Percentiles rank a stretch among this genome's conserved stretches.
Evolutionary conservation across 2,888 invertebrate species (phyloP).

Genomic region (Merodon equestris): DNA sequence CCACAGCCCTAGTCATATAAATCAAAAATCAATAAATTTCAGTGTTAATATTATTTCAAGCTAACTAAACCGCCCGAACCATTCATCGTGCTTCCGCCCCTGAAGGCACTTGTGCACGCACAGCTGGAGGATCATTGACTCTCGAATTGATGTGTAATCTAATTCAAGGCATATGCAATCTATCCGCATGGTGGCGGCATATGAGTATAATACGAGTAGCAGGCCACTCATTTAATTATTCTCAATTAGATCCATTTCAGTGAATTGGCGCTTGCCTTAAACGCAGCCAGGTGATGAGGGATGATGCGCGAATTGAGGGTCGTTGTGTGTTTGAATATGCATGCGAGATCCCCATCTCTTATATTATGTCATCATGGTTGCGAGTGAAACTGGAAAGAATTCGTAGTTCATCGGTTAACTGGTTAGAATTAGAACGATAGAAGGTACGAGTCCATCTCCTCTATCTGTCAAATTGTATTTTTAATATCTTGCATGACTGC

Average conservation of each 20-base stretch:
- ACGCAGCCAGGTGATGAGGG: neutral
- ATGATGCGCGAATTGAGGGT: neutral
- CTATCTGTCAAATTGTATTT: slow-evolving; percentile 4
- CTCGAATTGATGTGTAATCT: slow-evolving; percentile 20
- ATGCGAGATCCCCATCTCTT: slow-evolving; percentile 3
- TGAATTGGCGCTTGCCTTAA: slow-evolving; percentile 13
- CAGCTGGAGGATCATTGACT: slow-evolving; percentile 13
- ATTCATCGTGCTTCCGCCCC: too few species aligned
- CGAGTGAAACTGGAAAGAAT: neutral
- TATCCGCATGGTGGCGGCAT: too few species aligned
- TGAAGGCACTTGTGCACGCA: slow-evolving; percentile 2
- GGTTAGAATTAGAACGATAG: neutral
- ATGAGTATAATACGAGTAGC: neutral
- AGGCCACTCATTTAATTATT: slow-evolving; percentile 20
- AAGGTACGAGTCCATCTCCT: neutral
- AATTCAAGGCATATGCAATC: neutral
- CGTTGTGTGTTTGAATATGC: neutral
- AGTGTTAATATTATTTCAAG: slow-evolving; percentile 22
- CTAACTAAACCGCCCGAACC: neutral
- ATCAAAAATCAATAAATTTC: slow-evolving; percentile 50
- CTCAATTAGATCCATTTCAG: slow-evolving; percentile 35
- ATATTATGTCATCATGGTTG: too few species aligned
- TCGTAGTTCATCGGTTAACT: neutral
- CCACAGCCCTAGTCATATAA: slow-evolving; percentile 16
- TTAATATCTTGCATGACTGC: slow-evolving; percentile 48